Evolutionary conservation across 2,797 vertebrate genomes (phyloP), one percentile per base, ranked within the genome.

Genomic region (Cercopithecus mitis): DNA sequence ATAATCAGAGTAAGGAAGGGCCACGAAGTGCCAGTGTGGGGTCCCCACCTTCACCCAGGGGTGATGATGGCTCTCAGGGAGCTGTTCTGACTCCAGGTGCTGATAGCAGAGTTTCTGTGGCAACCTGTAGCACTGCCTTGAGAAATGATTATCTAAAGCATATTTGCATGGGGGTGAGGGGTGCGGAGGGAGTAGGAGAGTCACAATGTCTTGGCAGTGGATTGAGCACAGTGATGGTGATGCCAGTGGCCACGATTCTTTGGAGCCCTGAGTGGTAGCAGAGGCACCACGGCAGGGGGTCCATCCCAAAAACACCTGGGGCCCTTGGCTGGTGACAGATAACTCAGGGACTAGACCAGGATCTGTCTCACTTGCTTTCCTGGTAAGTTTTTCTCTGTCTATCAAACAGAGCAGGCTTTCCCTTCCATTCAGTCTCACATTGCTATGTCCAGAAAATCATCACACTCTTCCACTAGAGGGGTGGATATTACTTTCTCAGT

Each of bases 361-460:
- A 10, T 50, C 81, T 39, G 7, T 25, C 14, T 13, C 15, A 2
- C 30, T 13, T 7, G 39, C 27, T 15, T 67, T 25, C 20, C 45
- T 4, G 47, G 50, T 0, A 43, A 39, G 2, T 0, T 33, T 77
- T 76, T 39, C 50, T n/a, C 27, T 45, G 33, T 30, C 4, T 30
- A 0, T 41, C 39, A 4, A 8, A 47, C 14, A 33, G 5, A 30
- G 77, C 17, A 4, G 36, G 6, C 22, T 61, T 27, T 27, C 19
- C 30, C n/a, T 64, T 7, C 22, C 0, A 11, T 30, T 19, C 19
- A 0, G 0, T 22, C 27, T 57, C 33, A 7, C 17, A 0, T 0
- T 5, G n/a, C 55, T 20, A 0, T 0, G 5, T 75, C 55, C 73
- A 15, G 14, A 84, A 77, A 27, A 47, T 11, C 0, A 0, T 41